Base-by-base conservation (phyloP, 2,888 invertebrate genomes). In the Pyrochroa serraticornis region DNA sequence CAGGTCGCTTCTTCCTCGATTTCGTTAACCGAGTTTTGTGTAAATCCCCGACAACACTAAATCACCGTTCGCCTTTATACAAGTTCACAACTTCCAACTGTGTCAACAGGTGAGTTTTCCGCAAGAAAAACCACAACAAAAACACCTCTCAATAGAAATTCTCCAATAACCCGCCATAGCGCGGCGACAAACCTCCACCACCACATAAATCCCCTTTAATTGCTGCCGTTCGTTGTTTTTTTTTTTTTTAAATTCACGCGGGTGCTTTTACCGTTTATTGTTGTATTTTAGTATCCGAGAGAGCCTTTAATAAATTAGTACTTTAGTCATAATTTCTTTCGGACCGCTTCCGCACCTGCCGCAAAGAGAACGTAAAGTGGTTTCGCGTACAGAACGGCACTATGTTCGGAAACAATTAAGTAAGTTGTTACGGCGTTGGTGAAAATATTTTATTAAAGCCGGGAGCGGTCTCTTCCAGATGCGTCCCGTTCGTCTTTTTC, bases 361-460 rank as follows among this genome's bases (percentile, higher is more conserved):
- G 59, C 56, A 49, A 56, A 37, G 39, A 35, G 39, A 43, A n/a
- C 31, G 32, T 34, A 42, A 51, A 57, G 56, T 53, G 62, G 58
- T 62, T 57, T 53, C 36, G 54, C 47, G 39, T 53, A 57, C 57
- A 56, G 59, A 62, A 62, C 58, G 55, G 33, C 53, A 53, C 50
- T 53, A 54, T 48, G 57, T 62, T 44, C 43, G 38, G 57, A 58
- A 60, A 57, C 62, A 63, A 60, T 63, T 63, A 63, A 58, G 59
- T 58, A 36, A 54, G 42, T 47, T 31, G 46, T 42, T 52, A 31
- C 42, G 50, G 50, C 47, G n/a, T 41, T 41, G 33, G 30, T 39
- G 42, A 41, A 56, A 57, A 62, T 59, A 59, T 59, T 59, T 59
- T 59, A 62, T 53, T 62, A 62, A 62, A 57, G 41, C 38, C 42